Percentiles rank a stretch among this genome's conserved stretches.
Evolutionary conservation across 2,113 vertebrate species (phyloP).

Genomic region (Saimiri boliviensis): DNA sequence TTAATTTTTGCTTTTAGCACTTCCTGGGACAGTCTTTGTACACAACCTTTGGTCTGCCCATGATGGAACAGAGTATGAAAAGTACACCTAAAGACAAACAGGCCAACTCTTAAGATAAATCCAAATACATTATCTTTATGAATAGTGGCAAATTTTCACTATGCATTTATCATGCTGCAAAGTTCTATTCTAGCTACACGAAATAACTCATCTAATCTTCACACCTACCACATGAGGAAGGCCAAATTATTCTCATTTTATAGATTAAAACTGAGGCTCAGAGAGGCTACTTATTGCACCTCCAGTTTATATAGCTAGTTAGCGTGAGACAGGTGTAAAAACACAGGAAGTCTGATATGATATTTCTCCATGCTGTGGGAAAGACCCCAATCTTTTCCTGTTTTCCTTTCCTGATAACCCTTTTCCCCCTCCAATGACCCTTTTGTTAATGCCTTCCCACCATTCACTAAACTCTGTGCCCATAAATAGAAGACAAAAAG

Average conservation of each 20-base stretch:
- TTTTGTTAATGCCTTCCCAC: background rate
- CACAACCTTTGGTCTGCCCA: background rate
- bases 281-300: background rate
- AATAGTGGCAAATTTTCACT: background rate
- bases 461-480: background rate
- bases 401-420: background rate
- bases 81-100: background rate
- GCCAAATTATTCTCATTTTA: background rate
- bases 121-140: background rate
- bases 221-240: background rate
- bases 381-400: background rate
- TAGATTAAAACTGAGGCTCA: background rate
- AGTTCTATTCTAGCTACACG: background rate
- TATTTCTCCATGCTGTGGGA: background rate
- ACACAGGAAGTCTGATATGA: background rate
- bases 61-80: background rate
- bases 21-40: background rate
- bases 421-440: background rate
- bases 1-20: background rate
- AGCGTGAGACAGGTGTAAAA: background rate
- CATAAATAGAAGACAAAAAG: background rate
- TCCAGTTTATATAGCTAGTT: background rate
- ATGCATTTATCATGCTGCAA: background rate
- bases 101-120: background rate
- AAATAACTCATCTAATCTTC: background rate